Percentiles rank a stretch among this genome's conserved stretches.
Evolutionary conservation across 2,113 vertebrate species (phyloP).

Genomic region (Cromileptes altivelis): DNA sequence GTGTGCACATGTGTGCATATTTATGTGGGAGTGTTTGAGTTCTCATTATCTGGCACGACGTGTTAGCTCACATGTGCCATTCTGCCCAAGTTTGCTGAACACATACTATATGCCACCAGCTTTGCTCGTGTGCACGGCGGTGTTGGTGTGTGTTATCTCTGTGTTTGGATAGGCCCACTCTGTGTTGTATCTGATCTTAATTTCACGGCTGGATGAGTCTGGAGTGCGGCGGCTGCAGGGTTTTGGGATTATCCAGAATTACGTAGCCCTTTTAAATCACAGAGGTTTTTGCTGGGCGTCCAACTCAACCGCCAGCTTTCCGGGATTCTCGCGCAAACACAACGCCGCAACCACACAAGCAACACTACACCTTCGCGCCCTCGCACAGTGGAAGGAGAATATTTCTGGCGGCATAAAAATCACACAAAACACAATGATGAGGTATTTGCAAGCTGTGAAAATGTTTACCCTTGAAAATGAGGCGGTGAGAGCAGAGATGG

Average conservation of each 20-base stretch:
- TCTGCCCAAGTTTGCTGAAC: conserved; percentile 27
- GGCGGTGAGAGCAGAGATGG: conserved; percentile 64
- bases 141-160: conserved; percentile 48
- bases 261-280: conserved; percentile 58
- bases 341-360: conserved; percentile 32
- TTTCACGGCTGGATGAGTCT: conserved; percentile 79
- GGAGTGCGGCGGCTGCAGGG: conserved; percentile 53
- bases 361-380: conserved; percentile 42
- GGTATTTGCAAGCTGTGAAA: conserved; percentile 78
- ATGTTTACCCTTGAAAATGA: conserved; percentile 81
- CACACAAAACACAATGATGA: conserved; percentile 68
- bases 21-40: conserved; percentile 61
- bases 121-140: conserved; percentile 51
- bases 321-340: conserved; percentile 20
- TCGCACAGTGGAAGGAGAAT: conserved; percentile 35
- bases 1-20: conserved; percentile 46
- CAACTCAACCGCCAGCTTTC: conserved; percentile 40
- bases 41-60: conserved; percentile 43
- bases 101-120: conserved; percentile 14
- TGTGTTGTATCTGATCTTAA: conserved; percentile 78
- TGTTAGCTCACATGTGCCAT: conserved; percentile 64
- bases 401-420: conserved; percentile 42
- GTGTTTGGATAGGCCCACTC: conserved; percentile 53
- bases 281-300: conserved; percentile 47
- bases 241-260: conserved; percentile 73